A percentile compares a stretch with the other conserved stretches of the same genome.
These are phyloP conservation scores for Araneus ventricosus DNA, from an alignment of 1,140 invertebrate species.

Conservation along the genomic window DNA sequence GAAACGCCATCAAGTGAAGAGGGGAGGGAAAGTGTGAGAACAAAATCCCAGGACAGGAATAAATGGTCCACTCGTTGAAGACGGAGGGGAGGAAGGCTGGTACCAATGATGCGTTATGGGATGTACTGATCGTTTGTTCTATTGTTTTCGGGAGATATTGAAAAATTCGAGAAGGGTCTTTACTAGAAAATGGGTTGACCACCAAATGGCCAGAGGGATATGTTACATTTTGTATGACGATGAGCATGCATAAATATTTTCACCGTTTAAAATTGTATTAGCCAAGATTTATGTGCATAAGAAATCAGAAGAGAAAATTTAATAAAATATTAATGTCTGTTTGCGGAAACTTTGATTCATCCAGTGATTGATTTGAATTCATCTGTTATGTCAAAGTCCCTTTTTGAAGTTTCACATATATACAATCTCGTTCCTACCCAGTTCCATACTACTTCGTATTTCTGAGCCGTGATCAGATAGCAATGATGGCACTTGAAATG, in stretches of 20 bases:
- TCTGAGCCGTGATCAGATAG: too few relatives aligned
- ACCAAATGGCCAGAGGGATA: neutral
- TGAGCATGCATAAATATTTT: neutral
- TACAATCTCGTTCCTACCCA: too few relatives aligned
- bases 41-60: constrained; percentile 72
- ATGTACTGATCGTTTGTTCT: constrained; percentile 49
- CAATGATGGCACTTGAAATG: too few relatives aligned
- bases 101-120: constrained; percentile 56
- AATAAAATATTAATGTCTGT: too few relatives aligned
- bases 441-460: too few relatives aligned
- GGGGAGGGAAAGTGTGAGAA: constrained; percentile 31
- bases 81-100: neutral
- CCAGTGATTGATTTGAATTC: too few relatives aligned
- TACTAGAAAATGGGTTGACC: constrained; percentile 28
- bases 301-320: too few relatives aligned
- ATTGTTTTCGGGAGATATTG: constrained; percentile 58
- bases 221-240: neutral
- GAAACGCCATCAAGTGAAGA: constrained; percentile 50
- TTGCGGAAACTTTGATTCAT: too few relatives aligned
- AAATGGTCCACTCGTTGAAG: constrained; percentile 51
- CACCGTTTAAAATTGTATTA: too few relatives aligned
- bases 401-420: too few relatives aligned
- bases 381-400: too few relatives aligned
- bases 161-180: constrained; percentile 9
- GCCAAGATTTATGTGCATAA: too few relatives aligned